Conservation (phyloP, 1,140 invertebrate genomes). For the Tetranychus urticae region DNA sequence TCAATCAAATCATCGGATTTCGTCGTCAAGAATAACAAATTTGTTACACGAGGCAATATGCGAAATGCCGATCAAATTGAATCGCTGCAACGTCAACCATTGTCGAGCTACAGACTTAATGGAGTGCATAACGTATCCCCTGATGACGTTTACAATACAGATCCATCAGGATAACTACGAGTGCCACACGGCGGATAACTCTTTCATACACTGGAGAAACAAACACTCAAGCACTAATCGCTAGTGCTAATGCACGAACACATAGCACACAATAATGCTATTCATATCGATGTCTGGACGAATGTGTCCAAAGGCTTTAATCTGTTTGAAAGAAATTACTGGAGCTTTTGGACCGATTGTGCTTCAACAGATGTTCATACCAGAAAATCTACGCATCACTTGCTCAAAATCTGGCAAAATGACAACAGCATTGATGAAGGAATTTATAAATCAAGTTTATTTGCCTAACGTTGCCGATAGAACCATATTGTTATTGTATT, state of each 20-base stretch:
- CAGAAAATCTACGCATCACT: background rate
- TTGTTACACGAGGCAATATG: background rate
- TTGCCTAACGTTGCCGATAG: background rate
- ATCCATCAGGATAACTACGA: background rate
- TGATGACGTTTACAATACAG: background rate
- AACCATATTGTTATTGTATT: background rate
- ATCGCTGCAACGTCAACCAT: background rate
- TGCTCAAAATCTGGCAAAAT: background rate
- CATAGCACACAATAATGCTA: background rate
- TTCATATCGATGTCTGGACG: background rate
- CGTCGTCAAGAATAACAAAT: background rate
- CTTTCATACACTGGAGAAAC: background rate
- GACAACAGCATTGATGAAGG: background rate
- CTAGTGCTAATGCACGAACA: background rate
- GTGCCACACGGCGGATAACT: background rate
- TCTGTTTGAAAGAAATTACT: background rate
- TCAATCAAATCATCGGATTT: background rate
- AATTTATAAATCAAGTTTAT: background rate
- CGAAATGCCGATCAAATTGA: background rate
- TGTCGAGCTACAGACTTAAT: background rate
- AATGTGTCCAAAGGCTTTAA: background rate
- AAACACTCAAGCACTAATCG: background rate
- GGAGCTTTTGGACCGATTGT: background rate
- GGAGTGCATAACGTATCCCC: background rate
- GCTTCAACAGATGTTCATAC: background rate